A percentile compares a stretch with the other conserved stretches of the same genome.
Evolutionary conservation across 92 coral and sea anemone species (phyloP).

Genomic region (Palythoa grandis): DNA sequence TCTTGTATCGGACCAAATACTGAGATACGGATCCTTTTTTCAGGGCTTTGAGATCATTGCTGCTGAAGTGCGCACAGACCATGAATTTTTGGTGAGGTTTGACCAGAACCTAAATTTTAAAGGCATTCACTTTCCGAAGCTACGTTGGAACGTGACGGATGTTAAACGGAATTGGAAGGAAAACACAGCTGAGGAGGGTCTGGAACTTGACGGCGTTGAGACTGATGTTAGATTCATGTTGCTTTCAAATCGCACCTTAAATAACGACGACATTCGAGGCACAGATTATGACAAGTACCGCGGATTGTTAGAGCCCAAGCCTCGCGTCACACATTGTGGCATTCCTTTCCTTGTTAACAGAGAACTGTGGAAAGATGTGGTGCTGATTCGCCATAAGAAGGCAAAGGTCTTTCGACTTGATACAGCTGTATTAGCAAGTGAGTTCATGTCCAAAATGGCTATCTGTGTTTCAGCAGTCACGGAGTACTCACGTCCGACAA

Average conservation of each 20-base stretch:
- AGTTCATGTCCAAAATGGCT: constrained; percentile 55
- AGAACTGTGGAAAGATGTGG: constrained; percentile 85
- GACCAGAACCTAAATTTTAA: constrained; percentile 59
- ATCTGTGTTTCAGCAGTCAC: constrained; percentile 71
- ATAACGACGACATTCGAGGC: constrained; percentile 69
- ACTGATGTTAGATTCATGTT: constrained; percentile 92
- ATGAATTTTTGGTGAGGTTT: constrained; percentile 65
- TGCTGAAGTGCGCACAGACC: constrained; percentile 69
- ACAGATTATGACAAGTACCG: constrained; percentile 77
- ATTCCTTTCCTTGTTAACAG: constrained; percentile 65
- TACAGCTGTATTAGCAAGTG: constrained; percentile 15
- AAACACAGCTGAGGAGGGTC: constrained; percentile 51
- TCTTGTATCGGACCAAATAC: background rate
- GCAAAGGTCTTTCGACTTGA: constrained; percentile 61
- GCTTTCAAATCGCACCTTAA: constrained; percentile 78
- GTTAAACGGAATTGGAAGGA: constrained; percentile 89
- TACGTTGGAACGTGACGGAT: constrained; percentile 92
- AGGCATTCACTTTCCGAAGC: constrained; percentile 66
- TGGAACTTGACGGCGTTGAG: constrained; percentile 82
- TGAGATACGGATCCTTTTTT: background rate
- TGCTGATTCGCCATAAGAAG: constrained; percentile 83
- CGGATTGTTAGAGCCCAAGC: constrained; percentile 63
- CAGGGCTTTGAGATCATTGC: constrained; percentile 51
- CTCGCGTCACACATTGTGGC: constrained; percentile 25
- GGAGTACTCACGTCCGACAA: constrained; percentile 88